Evolutionary conservation across 2,797 vertebrate species (phyloP).

Genomic region (Orientallactaga sibirica): DNA sequence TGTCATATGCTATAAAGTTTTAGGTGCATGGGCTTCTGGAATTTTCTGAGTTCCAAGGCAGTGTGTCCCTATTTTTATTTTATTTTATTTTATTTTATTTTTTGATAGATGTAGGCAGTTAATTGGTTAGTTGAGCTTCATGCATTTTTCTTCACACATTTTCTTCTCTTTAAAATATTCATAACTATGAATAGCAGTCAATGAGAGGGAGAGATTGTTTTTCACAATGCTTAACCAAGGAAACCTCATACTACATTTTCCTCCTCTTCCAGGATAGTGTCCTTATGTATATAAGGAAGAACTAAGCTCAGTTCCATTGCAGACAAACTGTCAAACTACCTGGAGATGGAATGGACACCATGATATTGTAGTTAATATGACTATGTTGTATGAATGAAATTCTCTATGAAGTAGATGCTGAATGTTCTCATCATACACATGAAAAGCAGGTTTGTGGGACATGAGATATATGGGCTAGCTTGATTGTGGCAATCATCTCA

Average conservation of each 20-base stretch:
- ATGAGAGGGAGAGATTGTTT: not conserved
- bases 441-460: not conserved
- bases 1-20: not conserved
- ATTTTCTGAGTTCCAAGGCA: not conserved
- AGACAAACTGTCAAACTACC: not conserved
- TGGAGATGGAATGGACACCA: not conserved
- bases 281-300: not conserved
- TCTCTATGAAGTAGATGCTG: not conserved
- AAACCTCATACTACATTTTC: not conserved
- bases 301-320: not conserved
- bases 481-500: not conserved
- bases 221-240: not conserved
- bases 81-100: not conserved
- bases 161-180: not conserved
- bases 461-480: not conserved
- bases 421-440: not conserved
- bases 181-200: not conserved
- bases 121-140: not conserved
- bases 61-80: rapidly evolving
- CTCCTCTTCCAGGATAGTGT: not conserved
- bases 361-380: not conserved
- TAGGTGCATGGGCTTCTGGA: not conserved
- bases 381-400: not conserved
- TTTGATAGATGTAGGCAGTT: not conserved
- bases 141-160: not conserved